These are phyloP conservation scores for Sylvia atricapilla DNA, from an alignment of 2,113 vertebrate genomes.

Conservation along the genomic window DNA sequence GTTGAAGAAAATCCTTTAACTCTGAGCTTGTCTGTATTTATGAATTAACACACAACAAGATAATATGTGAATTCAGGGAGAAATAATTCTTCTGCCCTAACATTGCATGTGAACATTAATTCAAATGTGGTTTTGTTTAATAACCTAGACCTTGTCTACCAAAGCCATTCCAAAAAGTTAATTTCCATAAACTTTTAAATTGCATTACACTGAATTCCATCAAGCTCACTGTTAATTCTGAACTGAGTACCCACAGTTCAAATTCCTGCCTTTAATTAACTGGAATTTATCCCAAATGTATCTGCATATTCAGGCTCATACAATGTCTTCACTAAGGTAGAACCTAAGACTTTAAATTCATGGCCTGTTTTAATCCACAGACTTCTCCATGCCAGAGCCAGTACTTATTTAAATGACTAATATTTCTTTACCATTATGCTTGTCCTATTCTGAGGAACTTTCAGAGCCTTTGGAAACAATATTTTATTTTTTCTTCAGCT, in stretches of 20 bases:
- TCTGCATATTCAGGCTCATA: not conserved
- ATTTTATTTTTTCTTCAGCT: not conserved
- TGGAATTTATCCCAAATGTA: conserved; percentile 21
- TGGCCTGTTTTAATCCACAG: not conserved
- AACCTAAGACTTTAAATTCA: not conserved
- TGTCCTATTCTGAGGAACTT: not conserved
- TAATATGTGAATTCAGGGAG: not conserved
- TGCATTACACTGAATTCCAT: conserved; percentile 22
- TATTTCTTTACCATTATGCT: not conserved
- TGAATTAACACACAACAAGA: not conserved
- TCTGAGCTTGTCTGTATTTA: not conserved
- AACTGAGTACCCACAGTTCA: not conserved
- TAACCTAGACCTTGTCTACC: not conserved
- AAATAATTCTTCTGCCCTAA: not conserved
- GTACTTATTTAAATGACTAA: not conserved
- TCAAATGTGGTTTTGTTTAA: not conserved
- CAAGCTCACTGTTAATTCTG: conserved; percentile 15
- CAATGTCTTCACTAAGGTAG: not conserved
- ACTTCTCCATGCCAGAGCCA: not conserved
- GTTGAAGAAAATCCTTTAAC: not conserved
- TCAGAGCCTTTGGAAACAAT: not conserved
- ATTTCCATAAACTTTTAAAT: conserved; percentile 8
- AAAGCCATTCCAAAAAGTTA: not conserved
- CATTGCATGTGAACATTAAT: conserved; percentile 21
- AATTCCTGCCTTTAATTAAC: conserved; percentile 7